Evolutionary conservation across 2,797 vertebrate genomes (phyloP).

Genomic region (Sciurus vulgaris): DNA sequence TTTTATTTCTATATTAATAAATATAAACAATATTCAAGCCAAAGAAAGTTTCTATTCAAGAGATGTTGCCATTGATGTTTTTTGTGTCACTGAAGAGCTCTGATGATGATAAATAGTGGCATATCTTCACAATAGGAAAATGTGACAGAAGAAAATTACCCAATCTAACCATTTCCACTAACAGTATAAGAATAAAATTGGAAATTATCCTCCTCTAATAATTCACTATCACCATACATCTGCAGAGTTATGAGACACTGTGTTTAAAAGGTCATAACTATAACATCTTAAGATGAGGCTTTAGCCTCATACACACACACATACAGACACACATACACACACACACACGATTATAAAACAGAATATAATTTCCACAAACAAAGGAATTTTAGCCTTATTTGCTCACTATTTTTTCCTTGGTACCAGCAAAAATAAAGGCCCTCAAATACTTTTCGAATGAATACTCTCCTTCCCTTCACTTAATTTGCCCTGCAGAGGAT

Average conservation of each 20-base stretch:
- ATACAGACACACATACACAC: neutral
- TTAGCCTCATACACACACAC: neutral
- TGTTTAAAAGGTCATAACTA: slow-evolving; percentile 17
- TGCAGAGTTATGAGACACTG: neutral
- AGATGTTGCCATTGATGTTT: neutral
- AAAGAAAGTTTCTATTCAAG: slow-evolving; percentile 48
- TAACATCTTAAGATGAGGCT: slow-evolving; percentile 3
- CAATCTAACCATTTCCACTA: neutral
- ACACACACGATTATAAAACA: neutral
- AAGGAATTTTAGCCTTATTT: slow-evolving; percentile 16
- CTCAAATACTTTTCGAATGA: slow-evolving; percentile 46
- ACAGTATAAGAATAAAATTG: slow-evolving; percentile 41
- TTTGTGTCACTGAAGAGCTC: neutral
- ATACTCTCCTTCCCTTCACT: slow-evolving; percentile 4
- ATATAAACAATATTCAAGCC: slow-evolving; percentile 31
- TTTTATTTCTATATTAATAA: slow-evolving; percentile 2
- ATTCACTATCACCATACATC: neutral
- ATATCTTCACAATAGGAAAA: slow-evolving; percentile 39
- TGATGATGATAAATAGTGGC: neutral
- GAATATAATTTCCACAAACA: neutral
- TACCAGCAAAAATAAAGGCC: neutral
- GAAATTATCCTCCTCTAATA: slow-evolving; percentile 8
- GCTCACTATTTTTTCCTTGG: neutral
- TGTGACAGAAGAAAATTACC: slow-evolving; percentile 43
- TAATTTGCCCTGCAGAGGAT: neutral